These are phyloP conservation scores for Rotaria socialis DNA, from an alignment of 2,888 invertebrate genomes.

Conservation along the genomic window DNA sequence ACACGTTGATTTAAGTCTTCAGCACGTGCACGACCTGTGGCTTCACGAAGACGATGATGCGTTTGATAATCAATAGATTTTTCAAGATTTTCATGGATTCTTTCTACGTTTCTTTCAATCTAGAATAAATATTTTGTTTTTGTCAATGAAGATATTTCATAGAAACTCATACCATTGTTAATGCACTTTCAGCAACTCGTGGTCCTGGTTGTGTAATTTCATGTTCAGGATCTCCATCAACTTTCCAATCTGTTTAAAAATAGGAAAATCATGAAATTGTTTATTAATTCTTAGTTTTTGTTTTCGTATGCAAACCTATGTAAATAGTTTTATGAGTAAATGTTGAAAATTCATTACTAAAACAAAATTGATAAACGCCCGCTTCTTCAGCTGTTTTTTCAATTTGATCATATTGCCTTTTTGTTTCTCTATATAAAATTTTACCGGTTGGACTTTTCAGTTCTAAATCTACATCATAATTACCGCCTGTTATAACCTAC, in stretches of 20 bases:
- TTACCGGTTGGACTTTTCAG: conserved; percentile 80
- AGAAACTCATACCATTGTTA: background rate
- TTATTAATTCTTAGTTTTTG: conserved; percentile 61
- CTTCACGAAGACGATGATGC: conserved; percentile 86
- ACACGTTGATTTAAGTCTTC: conserved; percentile 86
- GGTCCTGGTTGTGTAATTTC: conserved; percentile 70
- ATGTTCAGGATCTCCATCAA: conserved; percentile 64
- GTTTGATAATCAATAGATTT: conserved; percentile 90
- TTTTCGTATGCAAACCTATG: conserved; percentile 69
- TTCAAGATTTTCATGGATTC: conserved; percentile 81
- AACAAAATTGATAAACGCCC: conserved; percentile 82
- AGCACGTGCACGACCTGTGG: conserved; percentile 86
- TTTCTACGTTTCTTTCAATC: conserved; percentile 83
- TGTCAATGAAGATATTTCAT: background rate
- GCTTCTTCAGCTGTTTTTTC: conserved; percentile 68
- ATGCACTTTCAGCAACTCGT: background rate
- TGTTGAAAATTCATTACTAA: conserved; percentile 97
- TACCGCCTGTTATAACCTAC: conserved; percentile 94
- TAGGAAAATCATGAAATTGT: conserved; percentile 65
- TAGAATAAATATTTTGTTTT: background rate
- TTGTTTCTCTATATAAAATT: conserved; percentile 81
- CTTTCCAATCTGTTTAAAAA: conserved; percentile 59
- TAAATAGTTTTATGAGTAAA: conserved; percentile 97
- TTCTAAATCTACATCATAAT: conserved; percentile 91
- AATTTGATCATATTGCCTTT: conserved; percentile 90